phyloP scores from a whole-genome alignment of 23 tunicate genomes.

The Halocynthia roretzi region DNA sequence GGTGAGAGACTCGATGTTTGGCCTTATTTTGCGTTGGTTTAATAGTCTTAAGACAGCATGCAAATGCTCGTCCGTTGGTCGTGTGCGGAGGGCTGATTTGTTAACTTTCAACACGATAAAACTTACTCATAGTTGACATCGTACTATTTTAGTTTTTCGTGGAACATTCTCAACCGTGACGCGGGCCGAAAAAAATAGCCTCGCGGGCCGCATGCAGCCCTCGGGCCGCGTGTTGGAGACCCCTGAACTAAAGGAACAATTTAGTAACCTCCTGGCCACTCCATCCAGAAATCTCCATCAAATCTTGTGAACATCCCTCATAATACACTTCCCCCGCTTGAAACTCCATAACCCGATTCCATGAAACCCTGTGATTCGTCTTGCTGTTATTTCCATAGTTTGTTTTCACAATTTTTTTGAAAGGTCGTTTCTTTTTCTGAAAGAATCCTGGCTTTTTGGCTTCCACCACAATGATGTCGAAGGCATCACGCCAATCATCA shows the following conservation, averaged over 20 bases:
- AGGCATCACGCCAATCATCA: conserved; percentile 78
- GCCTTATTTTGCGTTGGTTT: no score
- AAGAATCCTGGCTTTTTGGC: conserved; percentile 85
- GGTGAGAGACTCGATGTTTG: no score
- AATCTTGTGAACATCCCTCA: conserved; percentile 71
- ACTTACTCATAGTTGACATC: no score
- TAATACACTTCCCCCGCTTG: conserved; percentile 53
- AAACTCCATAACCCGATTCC: conserved; percentile 45
- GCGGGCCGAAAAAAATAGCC: no score
- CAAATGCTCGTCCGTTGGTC: no score
- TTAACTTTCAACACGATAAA: no score
- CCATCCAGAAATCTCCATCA: conserved; percentile 72
- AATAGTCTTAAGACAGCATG: no score
- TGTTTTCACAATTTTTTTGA: conserved; percentile 30
- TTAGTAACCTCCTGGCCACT: conserved; percentile 30
- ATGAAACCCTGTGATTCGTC: conserved; percentile 16
- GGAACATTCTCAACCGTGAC: no score
- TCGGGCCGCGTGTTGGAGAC: no score
- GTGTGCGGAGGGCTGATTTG: no score
- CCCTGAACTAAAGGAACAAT: not conserved
- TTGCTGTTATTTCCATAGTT: not conserved
- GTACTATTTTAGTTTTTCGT: no score
- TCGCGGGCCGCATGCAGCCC: no score
- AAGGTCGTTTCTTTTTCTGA: conserved; percentile 41
- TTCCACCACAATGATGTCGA: conserved; percentile 80